Evolutionary conservation across 2,888 invertebrate species (phyloP).

Genomic region (Gastrophysa polygoni): DNA sequence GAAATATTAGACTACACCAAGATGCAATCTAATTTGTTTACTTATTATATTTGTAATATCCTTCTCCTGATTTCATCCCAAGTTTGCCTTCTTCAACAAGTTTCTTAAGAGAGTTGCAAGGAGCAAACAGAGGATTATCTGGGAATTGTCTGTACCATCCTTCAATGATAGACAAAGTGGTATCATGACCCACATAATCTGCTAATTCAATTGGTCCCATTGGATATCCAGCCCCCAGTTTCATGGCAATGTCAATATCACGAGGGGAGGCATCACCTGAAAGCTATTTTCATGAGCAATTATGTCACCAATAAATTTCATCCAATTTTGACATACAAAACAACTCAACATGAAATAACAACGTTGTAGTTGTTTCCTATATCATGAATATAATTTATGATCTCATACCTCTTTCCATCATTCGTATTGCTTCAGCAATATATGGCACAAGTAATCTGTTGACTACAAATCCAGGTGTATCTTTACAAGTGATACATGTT

Average conservation of each 20-base stretch:
- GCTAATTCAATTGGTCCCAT: slow-evolving; percentile 89
- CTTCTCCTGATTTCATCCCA: slow-evolving; percentile 81
- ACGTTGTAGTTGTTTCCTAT: too few species aligned
- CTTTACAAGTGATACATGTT: slow-evolving; percentile 85
- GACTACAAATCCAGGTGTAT: slow-evolving; percentile 92
- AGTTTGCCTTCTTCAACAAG: slow-evolving; percentile 78
- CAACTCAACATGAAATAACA: too few species aligned
- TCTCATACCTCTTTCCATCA: slow-evolving; percentile 74
- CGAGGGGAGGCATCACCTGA: slow-evolving; percentile 71
- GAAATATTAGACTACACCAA: too few species aligned
- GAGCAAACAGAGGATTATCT: slow-evolving; percentile 68
- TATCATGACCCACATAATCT: slow-evolving; percentile 86
- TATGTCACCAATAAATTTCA: too few species aligned
- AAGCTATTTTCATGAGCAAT: too few species aligned
- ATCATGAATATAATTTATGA: too few species aligned
- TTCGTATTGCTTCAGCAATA: slow-evolving; percentile 77
- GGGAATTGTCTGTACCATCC: slow-evolving; percentile 80
- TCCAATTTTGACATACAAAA: too few species aligned
- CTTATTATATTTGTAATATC: slow-evolving; percentile 77
- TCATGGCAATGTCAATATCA: slow-evolving; percentile 91
- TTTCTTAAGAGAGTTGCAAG: slow-evolving; percentile 69
- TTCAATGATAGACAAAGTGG: slow-evolving; percentile 74
- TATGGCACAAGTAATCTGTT: slow-evolving; percentile 87
- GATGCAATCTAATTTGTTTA: slow-evolving; percentile 40
- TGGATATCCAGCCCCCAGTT: slow-evolving; percentile 87